Percentiles rank a stretch among this genome's conserved stretches.
Conservation (phyloP, 2,113 vertebrate species). For the Vicugna pacos region DNA sequence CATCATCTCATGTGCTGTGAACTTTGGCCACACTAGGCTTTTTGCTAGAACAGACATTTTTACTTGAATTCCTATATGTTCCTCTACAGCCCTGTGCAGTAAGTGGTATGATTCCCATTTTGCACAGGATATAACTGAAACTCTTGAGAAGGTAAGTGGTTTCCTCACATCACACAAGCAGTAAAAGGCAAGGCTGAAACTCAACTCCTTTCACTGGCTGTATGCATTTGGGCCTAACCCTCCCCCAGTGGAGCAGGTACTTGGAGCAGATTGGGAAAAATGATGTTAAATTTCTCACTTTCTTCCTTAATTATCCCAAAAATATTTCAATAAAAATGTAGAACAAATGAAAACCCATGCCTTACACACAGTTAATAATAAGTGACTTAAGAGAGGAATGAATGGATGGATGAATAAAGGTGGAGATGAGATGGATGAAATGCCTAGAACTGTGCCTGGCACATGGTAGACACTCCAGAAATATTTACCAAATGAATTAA, state of each 20-base stretch:
- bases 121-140: background rate
- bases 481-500: background rate
- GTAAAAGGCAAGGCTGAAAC: background rate
- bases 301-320: slow-evolving; percentile 18
- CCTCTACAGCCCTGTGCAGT: background rate
- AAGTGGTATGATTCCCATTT: background rate
- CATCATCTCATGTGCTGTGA: slow-evolving; percentile 9
- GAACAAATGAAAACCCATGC: background rate
- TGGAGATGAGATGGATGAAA: background rate
- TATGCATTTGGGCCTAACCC: background rate
- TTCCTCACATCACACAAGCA: background rate
- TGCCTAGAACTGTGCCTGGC: background rate
- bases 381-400: background rate
- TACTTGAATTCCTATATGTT: background rate
- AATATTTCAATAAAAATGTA: background rate
- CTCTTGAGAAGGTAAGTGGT: background rate
- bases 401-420: background rate
- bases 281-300: background rate
- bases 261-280: slow-evolving; percentile 19
- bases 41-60: background rate
- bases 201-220: background rate
- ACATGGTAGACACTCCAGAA: background rate
- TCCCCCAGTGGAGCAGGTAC: background rate
- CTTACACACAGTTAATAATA: background rate
- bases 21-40: background rate